These are phyloP conservation scores for Uloborus diversus DNA, from an alignment of 1,140 invertebrate species.

Conservation along the genomic window DNA sequence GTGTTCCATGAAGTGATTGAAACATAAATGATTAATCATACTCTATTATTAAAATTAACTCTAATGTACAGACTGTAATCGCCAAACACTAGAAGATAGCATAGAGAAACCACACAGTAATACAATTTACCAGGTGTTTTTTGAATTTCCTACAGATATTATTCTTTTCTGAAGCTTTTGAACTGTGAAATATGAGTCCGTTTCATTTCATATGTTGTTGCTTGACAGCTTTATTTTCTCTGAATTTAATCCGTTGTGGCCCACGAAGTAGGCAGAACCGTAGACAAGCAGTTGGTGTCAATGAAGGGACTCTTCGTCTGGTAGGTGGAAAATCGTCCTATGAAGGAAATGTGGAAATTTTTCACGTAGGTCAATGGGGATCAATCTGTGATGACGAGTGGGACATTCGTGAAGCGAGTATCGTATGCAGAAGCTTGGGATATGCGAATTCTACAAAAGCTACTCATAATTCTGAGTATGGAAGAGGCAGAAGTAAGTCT, in stretches of 20 bases:
- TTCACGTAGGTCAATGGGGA: constrained; percentile 85
- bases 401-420: constrained; percentile 80
- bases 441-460: constrained; percentile 69
- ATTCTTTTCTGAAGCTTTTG: background rate
- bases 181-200: background rate
- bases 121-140: background rate
- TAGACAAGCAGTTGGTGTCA: background rate
- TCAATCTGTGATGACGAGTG: constrained; percentile 92
- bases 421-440: constrained; percentile 84
- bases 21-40: no score
- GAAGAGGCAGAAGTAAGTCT: constrained; percentile 76
- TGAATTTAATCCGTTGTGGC: background rate
- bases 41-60: background rate
- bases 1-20: no score
- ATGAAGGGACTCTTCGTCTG: constrained; percentile 60
- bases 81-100: background rate
- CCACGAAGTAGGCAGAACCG: background rate
- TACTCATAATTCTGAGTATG: constrained; percentile 80
- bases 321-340: constrained; percentile 59
- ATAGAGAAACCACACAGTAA: background rate
- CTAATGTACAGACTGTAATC: background rate
- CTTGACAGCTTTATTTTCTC: background rate
- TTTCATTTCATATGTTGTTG: background rate
- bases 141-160: background rate
- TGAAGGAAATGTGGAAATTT: constrained; percentile 87